Conservation (phyloP, 2,113 vertebrate genomes). For the Bubalus kerabau region DNA sequence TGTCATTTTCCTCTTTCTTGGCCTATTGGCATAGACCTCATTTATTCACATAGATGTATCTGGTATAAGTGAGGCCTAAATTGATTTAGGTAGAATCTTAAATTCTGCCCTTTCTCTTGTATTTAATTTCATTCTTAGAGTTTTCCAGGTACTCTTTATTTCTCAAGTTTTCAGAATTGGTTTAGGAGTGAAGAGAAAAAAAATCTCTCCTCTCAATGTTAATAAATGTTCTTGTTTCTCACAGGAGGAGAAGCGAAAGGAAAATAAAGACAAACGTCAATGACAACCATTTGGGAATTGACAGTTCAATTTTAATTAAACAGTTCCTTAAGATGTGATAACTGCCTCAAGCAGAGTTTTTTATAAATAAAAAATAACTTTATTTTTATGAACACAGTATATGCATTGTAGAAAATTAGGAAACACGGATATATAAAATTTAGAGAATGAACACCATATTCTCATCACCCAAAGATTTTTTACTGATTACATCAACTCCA, state of each 20-base stretch:
- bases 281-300: neutral
- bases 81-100: neutral
- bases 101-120: neutral
- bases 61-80: neutral
- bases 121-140: conserved; percentile 4
- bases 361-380: neutral
- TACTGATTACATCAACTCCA: neutral
- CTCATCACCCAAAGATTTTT: neutral
- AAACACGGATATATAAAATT: neutral
- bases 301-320: neutral
- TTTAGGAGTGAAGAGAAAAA: conserved; percentile 2
- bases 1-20: neutral
- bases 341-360: neutral
- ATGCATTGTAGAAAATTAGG: neutral
- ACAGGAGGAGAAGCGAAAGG: neutral
- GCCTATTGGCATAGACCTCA: neutral
- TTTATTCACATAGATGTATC: neutral
- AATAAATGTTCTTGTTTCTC: neutral
- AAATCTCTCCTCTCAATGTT: neutral
- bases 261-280: neutral
- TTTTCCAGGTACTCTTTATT: neutral
- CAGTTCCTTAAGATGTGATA: neutral
- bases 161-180: neutral
- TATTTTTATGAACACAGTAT: neutral
- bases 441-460: neutral